phyloP scores from a whole-genome alignment of 2,113 vertebrate species.

The Uria lomvia region DNA sequence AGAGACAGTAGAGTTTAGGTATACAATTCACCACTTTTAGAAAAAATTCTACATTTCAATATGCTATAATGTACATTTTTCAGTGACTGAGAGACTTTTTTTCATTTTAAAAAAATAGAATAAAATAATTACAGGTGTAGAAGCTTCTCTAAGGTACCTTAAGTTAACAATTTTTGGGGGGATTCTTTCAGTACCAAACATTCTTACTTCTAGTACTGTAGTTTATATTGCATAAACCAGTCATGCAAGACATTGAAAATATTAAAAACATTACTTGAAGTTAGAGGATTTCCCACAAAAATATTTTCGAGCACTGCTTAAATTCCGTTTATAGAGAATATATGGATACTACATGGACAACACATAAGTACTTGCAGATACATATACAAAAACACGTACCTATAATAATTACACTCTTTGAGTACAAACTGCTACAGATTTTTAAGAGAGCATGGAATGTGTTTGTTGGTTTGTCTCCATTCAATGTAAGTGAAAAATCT shows the following conservation, averaged over 20 bases:
- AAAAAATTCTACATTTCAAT: background rate
- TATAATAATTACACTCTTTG: background rate
- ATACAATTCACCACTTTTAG: background rate
- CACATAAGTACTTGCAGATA: background rate
- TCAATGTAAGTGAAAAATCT: background rate
- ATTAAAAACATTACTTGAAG: background rate
- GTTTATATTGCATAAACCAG: background rate
- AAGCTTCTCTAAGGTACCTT: background rate
- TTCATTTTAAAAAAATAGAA: background rate
- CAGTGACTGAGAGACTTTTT: background rate
- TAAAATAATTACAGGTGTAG: background rate
- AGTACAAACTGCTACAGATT: background rate
- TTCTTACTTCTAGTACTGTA: background rate
- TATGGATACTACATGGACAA: background rate
- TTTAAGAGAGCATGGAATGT: background rate
- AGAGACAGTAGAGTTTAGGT: background rate
- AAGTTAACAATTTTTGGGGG: background rate
- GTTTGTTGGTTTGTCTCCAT: background rate
- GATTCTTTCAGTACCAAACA: background rate
- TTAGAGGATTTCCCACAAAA: background rate
- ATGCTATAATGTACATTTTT: background rate
- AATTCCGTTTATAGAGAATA: background rate
- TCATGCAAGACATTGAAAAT: background rate
- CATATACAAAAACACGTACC: background rate
- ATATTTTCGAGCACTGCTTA: background rate